Percentiles rank a stretch among this genome's conserved stretches.
phyloP scores from a whole-genome alignment of 2,888 invertebrate species.

The Orthonevra nobilis region DNA sequence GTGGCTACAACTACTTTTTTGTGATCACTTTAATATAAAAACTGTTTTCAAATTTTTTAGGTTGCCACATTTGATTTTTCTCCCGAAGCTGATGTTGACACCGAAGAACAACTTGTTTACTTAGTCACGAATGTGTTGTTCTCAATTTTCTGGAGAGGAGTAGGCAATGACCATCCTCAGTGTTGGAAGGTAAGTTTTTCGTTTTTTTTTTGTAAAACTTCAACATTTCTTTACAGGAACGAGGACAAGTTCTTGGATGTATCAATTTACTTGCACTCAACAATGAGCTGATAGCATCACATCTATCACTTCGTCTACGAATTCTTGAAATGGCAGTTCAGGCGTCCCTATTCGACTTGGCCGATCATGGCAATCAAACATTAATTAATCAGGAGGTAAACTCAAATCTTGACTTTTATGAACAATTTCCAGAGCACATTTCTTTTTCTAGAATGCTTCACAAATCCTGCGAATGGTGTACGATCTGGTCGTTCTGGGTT shows the following conservation, averaged over 20 bases:
- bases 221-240: conserved; percentile 75
- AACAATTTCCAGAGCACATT: too few species aligned
- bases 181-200: conserved; percentile 80
- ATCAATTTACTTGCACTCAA: conserved; percentile 82
- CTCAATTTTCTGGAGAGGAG: conserved; percentile 83
- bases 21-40: not conserved
- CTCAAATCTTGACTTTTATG: too few species aligned
- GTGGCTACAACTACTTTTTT: not conserved
- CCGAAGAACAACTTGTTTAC: conserved; percentile 83
- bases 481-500: conserved; percentile 82
- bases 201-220: conserved; percentile 71
- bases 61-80: conserved; percentile 75
- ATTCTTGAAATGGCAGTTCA: conserved; percentile 83
- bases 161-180: conserved; percentile 81
- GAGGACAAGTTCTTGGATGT: conserved; percentile 83
- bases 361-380: conserved; percentile 80
- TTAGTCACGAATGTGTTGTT: conserved; percentile 82
- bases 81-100: conserved; percentile 78
- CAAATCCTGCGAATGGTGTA: conserved; percentile 83
- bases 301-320: conserved; percentile 81
- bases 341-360: conserved; percentile 82
- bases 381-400: conserved; percentile 80
- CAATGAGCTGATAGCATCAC: conserved; percentile 82
- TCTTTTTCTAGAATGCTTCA: conserved; percentile 80
- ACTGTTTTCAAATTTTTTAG: not conserved